Base-by-base conservation (phyloP, 2,113 vertebrate genomes). In the Speoplatyrhinus poulsoni region DNA sequence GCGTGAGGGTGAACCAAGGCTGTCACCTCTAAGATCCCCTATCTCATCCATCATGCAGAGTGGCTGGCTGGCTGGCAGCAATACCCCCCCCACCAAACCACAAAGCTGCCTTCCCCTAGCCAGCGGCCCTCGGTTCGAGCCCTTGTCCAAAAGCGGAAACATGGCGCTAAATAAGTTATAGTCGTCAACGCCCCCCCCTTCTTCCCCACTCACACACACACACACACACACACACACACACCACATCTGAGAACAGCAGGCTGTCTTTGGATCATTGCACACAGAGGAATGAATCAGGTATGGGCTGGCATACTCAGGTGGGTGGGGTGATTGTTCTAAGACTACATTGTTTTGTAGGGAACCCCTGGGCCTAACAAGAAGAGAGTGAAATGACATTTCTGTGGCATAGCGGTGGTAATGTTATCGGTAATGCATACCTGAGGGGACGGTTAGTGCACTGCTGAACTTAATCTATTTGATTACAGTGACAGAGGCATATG, bases 391-490 rank as follows among this genome's bases (percentile, higher is more conserved):
- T 12, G 56, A 26, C 8, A 80, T 65, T 17, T 55, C 15, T 53
- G 55, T 78, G 79, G 79, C 77, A 26, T 26, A 66, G 74, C 0
- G 15, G 48, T 9, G 52, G 84, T 77, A 84, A 89, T 46, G 33
- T 56, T 70, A 88, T 80, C 49, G 77, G 88, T 87, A 80, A 89
- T 78, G 72, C 80, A 87, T 77, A 89, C 85, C 79, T 86, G 66
- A 80, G 78, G 78, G 72, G 76, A 81, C 83, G 75, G 83, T 79
- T 74, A 80, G 74, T 19, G 5, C 19, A 7, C 63, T 49, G 69
- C 69, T 72, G 63, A 72, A 77, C 78, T 76, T 66, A 50, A 69
- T 84, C 81, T 46, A 47, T 82, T 88, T 88, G 77, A 91, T 92
- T 87, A 90, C 77, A 10, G 47, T 26, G 75, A 78, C 70, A 67